Percentiles rank a stretch among this genome's conserved stretches.
Evolutionary conservation across 2,797 vertebrate species (phyloP).

Genomic region (Lacerta bilineata): DNA sequence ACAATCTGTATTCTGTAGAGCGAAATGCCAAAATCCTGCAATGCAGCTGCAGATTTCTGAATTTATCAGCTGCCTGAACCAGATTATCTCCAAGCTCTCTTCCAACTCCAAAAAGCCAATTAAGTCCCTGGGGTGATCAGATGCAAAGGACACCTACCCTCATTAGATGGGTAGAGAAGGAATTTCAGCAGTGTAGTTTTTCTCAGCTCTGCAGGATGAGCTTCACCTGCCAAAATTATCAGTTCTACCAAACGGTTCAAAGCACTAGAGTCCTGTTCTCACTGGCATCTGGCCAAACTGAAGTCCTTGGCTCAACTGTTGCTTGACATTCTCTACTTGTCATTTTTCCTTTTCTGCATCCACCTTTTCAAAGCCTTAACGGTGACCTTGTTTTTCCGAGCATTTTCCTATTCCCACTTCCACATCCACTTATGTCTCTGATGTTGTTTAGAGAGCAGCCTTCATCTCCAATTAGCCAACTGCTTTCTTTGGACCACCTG

Average conservation of each 20-base stretch:
- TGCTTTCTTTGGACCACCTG: not conserved
- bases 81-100: too few species aligned
- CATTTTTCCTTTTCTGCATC: not conserved
- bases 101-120: too few species aligned
- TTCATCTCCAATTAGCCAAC: not conserved
- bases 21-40: too few species aligned
- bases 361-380: not conserved
- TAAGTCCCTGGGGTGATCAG: too few species aligned
- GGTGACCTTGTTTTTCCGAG: not conserved
- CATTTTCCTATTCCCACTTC: not conserved
- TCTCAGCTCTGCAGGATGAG: not conserved
- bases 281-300: not conserved
- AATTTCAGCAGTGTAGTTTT: not conserved
- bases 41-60: too few species aligned
- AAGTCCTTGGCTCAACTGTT: not conserved
- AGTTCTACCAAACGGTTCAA: not conserved
- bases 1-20: too few species aligned
- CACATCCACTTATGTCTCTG: not conserved
- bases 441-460: not conserved
- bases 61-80: too few species aligned
- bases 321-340: not conserved
- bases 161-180: not conserved
- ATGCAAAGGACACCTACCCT: not conserved
- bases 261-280: too few species aligned
- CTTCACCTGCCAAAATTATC: not conserved